These are phyloP conservation scores for Poecilia picta DNA, from an alignment of 2,797 vertebrate genomes.

Conservation along the genomic window DNA sequence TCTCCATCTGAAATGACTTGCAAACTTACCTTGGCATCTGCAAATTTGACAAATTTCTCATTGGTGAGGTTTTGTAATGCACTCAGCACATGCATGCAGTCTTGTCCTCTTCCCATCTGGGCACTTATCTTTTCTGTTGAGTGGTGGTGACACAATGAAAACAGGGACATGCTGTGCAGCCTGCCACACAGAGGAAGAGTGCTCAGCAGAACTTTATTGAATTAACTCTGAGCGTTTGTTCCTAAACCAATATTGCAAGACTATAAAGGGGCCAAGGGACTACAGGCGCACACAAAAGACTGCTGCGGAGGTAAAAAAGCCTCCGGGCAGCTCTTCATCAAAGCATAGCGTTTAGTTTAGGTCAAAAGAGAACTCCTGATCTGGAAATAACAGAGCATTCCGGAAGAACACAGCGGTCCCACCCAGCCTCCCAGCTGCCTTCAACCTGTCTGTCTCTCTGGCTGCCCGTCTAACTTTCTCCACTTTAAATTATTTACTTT, in stretches of 20 bases:
- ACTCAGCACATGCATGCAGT: conserved; percentile 27
- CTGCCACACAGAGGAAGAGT: conserved; percentile 61
- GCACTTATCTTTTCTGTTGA: conserved; percentile 59
- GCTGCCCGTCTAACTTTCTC: conserved; percentile 22
- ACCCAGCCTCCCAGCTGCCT: conserved; percentile 68
- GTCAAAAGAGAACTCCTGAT: conserved; percentile 83
- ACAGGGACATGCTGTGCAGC: conserved; percentile 54
- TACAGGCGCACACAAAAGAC: conserved; percentile 67
- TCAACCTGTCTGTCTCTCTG: conserved; percentile 34
- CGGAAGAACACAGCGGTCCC: conserved; percentile 66
- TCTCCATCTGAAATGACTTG: neutral
- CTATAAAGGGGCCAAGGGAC: conserved; percentile 68
- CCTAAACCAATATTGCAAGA: conserved; percentile 70
- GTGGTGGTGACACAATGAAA: conserved; percentile 64
- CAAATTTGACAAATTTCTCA: conserved; percentile 16
- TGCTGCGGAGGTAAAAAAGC: conserved; percentile 58
- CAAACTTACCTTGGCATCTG: neutral
- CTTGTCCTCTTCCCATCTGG: conserved; percentile 40
- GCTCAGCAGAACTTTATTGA: conserved; percentile 64
- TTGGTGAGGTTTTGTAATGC: conserved; percentile 20
- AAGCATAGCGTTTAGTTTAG: conserved; percentile 79
- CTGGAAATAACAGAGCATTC: conserved; percentile 83
- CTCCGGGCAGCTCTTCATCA: conserved; percentile 66
- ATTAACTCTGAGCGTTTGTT: conserved; percentile 69
- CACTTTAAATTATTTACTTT: conserved; percentile 50